Conservation (phyloP, 1,140 invertebrate genomes). For the Cryptotermes secundus region DNA sequence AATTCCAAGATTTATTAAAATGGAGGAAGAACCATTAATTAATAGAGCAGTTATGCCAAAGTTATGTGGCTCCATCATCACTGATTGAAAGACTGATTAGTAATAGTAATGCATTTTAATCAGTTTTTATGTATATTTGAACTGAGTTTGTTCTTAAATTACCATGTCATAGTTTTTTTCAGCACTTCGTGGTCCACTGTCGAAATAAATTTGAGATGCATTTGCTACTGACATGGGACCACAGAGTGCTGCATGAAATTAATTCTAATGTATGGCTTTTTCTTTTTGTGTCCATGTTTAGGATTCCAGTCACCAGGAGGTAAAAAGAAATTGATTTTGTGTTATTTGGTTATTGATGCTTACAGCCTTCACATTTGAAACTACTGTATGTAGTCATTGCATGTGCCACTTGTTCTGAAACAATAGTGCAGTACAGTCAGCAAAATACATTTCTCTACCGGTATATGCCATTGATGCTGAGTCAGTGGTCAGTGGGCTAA, state of each 20-base stretch:
- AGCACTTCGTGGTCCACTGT: neutral
- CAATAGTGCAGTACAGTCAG: neutral
- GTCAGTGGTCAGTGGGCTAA: too few relatives aligned
- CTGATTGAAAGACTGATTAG: too few relatives aligned
- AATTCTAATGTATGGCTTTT: conserved; percentile 34
- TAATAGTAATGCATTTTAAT: too few relatives aligned
- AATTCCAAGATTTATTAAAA: too few relatives aligned
- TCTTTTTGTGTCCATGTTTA: conserved; percentile 45
- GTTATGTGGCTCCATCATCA: too few relatives aligned
- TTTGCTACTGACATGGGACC: neutral
- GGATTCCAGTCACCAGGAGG: conserved; percentile 61
- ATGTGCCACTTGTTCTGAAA: neutral
- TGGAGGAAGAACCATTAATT: too few relatives aligned
- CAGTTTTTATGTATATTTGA: too few relatives aligned
- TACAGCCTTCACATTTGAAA: neutral
- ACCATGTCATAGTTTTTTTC: neutral
- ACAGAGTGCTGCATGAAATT: neutral
- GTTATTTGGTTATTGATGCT: conserved; percentile 5
- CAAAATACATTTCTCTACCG: neutral
- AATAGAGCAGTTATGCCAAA: too few relatives aligned
- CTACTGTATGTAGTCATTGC: neutral
- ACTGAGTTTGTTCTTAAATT: too few relatives aligned
- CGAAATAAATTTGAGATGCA: too few relatives aligned
- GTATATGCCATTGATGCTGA: neutral
- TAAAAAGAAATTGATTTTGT: conserved; percentile 43